phyloP scores from a whole-genome alignment of 2,888 invertebrate species.

The Cheiracanthium punctorium region DNA sequence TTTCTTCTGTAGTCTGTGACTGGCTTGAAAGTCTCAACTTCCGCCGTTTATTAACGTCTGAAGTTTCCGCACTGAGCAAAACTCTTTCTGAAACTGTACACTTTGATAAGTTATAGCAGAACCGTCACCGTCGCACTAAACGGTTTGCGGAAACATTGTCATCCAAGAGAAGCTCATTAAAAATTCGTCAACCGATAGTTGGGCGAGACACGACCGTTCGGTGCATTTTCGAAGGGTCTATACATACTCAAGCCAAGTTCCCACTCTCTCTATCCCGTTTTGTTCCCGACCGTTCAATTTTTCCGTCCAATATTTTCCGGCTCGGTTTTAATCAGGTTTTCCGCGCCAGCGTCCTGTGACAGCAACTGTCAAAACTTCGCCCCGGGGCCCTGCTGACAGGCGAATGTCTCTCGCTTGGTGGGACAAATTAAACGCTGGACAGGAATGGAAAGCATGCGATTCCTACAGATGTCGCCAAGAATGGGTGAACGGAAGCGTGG shows the following conservation, averaged over 20 bases:
- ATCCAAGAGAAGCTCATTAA: background rate
- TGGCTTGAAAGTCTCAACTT: too few relatives aligned
- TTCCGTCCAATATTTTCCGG: constrained; percentile 10
- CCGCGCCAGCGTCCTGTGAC: constrained; percentile 52
- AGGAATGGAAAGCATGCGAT: constrained; percentile 47
- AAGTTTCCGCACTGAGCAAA: background rate
- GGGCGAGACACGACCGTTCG: background rate
- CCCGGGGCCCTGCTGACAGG: constrained; percentile 61
- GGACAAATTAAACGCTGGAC: constrained; percentile 64
- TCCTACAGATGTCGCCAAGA: constrained; percentile 21
- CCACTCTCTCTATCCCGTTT: background rate
- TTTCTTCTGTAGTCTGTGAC: too few relatives aligned
- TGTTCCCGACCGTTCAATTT: background rate
- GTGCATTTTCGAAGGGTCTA: constrained; percentile 1
- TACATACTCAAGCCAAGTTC: too few relatives aligned
- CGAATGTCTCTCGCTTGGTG: constrained; percentile 54
- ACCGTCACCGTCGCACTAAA: background rate
- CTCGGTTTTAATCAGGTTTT: constrained; percentile 66
- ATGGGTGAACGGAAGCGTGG: background rate
- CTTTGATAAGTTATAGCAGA: background rate
- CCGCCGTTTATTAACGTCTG: too few relatives aligned
- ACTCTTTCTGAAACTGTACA: background rate
- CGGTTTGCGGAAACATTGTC: background rate
- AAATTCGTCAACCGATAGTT: background rate
- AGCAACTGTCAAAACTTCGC: constrained; percentile 68